Conservation (phyloP, 2,113 vertebrate species). For the Tachysurus fulvidraco region DNA sequence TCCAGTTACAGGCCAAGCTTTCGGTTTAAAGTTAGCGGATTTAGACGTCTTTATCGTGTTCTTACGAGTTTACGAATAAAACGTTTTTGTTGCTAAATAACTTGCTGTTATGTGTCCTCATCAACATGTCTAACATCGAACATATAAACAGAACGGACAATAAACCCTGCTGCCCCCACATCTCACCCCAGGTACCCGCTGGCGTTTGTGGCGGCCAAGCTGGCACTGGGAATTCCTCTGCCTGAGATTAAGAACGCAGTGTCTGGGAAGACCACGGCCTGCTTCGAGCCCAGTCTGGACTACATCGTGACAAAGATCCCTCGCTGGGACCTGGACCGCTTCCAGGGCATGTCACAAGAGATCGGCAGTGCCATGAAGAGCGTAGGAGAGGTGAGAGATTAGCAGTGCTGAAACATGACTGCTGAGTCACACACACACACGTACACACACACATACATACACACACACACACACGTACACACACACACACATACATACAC, state of each 20-base stretch:
- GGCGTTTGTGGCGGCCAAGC: constrained; percentile 93
- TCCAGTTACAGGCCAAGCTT: not conserved
- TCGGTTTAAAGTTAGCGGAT: too few relatives aligned
- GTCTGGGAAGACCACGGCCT: constrained; percentile 90
- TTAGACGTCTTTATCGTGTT: too few relatives aligned
- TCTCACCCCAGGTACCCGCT: constrained; percentile 80
- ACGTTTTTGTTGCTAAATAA: not conserved
- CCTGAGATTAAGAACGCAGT: constrained; percentile 91
- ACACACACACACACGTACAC: not conserved
- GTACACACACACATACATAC: not conserved
- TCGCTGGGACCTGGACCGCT: constrained; percentile 93
- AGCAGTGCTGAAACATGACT: not conserved
- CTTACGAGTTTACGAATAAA: too few relatives aligned
- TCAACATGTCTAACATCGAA: not conserved
- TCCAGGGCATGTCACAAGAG: constrained; percentile 81
- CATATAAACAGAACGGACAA: not conserved
- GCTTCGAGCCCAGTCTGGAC: constrained; percentile 94
- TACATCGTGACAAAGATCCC: constrained; percentile 95
- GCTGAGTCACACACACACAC: not conserved
- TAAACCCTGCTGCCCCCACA: not conserved
- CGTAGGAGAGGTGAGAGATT: constrained; percentile 85
- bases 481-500: not conserved
- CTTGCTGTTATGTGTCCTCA: not conserved
- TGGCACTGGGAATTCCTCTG: constrained; percentile 88
- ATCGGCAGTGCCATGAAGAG: constrained; percentile 97